Evolutionary conservation across 2,888 invertebrate genomes (phyloP).

Genomic region (Phorcus lineatus): DNA sequence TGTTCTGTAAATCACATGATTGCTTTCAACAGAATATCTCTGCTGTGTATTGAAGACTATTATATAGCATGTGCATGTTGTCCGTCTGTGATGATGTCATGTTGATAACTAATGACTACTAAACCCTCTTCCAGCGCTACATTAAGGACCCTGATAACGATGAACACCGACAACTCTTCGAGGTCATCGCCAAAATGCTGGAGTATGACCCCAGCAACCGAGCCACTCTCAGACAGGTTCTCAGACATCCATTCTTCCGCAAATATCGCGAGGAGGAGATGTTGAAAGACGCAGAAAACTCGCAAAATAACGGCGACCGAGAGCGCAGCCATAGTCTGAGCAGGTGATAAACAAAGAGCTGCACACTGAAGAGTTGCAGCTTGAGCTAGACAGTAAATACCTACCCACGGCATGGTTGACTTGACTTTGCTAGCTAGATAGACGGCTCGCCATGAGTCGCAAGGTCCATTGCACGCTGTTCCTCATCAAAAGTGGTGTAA

Average conservation of each 20-base stretch:
- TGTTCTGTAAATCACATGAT: background rate
- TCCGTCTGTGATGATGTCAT: background rate
- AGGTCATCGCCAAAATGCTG: conserved; percentile 94
- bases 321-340: conserved; percentile 72
- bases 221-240: conserved; percentile 89
- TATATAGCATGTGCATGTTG: background rate
- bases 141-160: conserved; percentile 86
- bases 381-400: background rate
- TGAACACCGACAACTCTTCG: conserved; percentile 94
- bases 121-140: conserved; percentile 84
- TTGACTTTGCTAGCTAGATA: background rate
- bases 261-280: conserved; percentile 55
- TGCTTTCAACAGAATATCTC: conserved; percentile 12
- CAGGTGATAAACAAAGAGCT: conserved; percentile 58
- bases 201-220: conserved; percentile 96
- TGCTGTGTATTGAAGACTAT: conserved; percentile 2
- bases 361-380: conserved; percentile 9
- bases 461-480: background rate
- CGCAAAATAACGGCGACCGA: conserved; percentile 51
- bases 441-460: background rate
- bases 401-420: background rate
- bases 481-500: background rate
- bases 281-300: conserved; percentile 37
- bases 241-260: conserved; percentile 92
- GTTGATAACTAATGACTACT: conserved; percentile 7